Evolutionary conservation across 2,797 vertebrate species (phyloP), one percentile per base, ranked within the genome.

Genomic region (Hyperoplus immaculatus): DNA sequence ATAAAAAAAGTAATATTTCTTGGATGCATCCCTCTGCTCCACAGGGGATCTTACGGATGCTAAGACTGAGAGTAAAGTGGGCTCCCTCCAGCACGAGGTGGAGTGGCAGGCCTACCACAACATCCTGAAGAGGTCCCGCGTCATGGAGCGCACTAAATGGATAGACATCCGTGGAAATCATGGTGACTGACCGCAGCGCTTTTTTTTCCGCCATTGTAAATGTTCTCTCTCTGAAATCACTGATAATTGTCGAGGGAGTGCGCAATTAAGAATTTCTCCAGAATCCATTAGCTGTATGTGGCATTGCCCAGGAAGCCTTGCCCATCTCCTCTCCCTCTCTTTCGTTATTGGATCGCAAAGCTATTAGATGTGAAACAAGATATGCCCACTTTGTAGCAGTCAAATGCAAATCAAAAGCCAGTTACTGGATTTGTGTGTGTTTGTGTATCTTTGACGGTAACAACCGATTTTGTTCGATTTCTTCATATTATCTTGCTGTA

Each of bases 121-220:
- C 85, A 84, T 97, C 86, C 91, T 99, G 80, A 99, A 98, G 94
- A 96, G 95, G 91, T 97, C 98, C 0, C 94, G 89, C 0, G 97
- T 99, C 82, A 93, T 97, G 95, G 96, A 98, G 88, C 97, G 95
- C 91, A 99, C 97, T 1, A 96, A 94, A 88, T 99, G 98, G 98
- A 97, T 99, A 60, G 98, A 99, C 92, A 96, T 99, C 86, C 97
- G 96, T 41, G 98, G 98, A 87, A 99, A 99, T 93, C 98, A 99
- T 57, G 98, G 98, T 99, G 94, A 93, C 53, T 38, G 41, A 13
- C 8, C 3, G 1, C 62, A 9, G 46, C 45, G 14, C 38, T 74
- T 73, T 60, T 12, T 9, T 1, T 57, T 18, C 14, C 29, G 3
- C 29, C 29, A 29, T 29, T 29, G 29, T 60, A 16, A 29, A 38